Base-by-base conservation (phyloP, 2,888 invertebrate species). In the Torymus auratus region DNA sequence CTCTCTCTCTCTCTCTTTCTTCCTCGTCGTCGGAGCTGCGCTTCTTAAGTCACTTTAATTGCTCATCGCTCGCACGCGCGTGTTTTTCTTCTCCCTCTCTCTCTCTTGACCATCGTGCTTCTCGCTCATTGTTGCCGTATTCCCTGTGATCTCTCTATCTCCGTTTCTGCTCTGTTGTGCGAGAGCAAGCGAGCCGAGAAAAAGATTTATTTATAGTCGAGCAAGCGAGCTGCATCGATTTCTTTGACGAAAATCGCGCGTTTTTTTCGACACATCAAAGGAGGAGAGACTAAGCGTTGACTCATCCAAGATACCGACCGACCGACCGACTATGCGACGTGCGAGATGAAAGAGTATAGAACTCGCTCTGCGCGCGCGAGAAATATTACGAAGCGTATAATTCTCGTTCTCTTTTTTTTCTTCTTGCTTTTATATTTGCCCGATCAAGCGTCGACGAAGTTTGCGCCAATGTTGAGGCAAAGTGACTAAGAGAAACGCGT, bases 31-130 rank as follows among this genome's bases (percentile, higher is more conserved):
- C 20, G n/a, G 11, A 20, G 41, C 14, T 41, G n/a, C 14, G 20
- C 13, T 20, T 17, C 64, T 64, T 41, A 7, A 41, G 68, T 55
- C 71, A 50, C 60, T 60, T 71, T 71, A 74, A 76, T 69, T 78
- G 77, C 58, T 64, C 56, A 50, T 58, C 69, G 52, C 60, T 41
- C 67, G 2, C 68, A 28, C 23, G 2, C 50, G 28, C 28, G 28
- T 28, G 5, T 28, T 5, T 28, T 3, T 28, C 7, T 28, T 28
- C 69, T 28, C 58, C 50, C 53, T 41, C 17, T 64, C 71, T 55
- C n/a, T 56, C 55, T 64, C 28, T 64, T 62, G 53, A 61, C 50
- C 52, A 23, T 17, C 55, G 56, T 2, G 20, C 41, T 60, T 17
- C 58, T n/a, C 17, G 50, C 61, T 60, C 55, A 68, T 69, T 69